Evolutionary conservation across 2,797 vertebrate species (phyloP), one percentile per base, ranked within the genome.

Genomic region (Spheniscus humboldti): DNA sequence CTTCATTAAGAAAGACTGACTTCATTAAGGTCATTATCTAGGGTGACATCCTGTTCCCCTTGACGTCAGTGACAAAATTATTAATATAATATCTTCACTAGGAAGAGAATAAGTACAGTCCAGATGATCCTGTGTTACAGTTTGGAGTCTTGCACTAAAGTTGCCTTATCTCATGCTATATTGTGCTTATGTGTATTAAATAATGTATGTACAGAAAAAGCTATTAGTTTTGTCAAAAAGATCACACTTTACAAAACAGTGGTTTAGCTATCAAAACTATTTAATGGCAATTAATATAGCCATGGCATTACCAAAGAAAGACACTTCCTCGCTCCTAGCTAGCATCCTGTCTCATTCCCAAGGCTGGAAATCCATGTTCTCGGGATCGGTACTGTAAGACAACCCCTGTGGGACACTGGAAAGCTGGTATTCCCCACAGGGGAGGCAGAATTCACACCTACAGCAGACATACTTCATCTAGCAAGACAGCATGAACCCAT

Each of bases 1-100:
- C 93, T 93, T 96, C 90, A 90, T 89, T 95, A 95, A 89, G 74
- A 91, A 91, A 88, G 37, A 57, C 45, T 93, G 94, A 92, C 53
- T 94, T 92, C 78, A 92, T 71, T 83, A 30, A 47, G 9, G 75
- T 30, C 3, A 5, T 94, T 96, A 95, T 93, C 93, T 87, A 74
- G 88, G 48, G 78, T 89, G 80, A 96, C 86, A 97, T 93, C 94
- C 92, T 94, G 77, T 92, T 94, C 68, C 78, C 45, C 60, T 52
- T 88, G 95, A 93, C 41, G 23, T 96, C 83, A 95, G 30, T 35
- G 28, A 27, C 50, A 57, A 89, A 91, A 91, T 82, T 82, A 90
- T 81, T 87, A 73, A 90, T 86, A 63, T 16, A 50, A 59, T 8
- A 30, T 71, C 76, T 90, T n/a, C 13, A 47, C 76, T 66, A 66